These are phyloP conservation scores for Onychomys arenicola DNA, from an alignment of 2,797 vertebrate genomes.

Conservation along the genomic window DNA sequence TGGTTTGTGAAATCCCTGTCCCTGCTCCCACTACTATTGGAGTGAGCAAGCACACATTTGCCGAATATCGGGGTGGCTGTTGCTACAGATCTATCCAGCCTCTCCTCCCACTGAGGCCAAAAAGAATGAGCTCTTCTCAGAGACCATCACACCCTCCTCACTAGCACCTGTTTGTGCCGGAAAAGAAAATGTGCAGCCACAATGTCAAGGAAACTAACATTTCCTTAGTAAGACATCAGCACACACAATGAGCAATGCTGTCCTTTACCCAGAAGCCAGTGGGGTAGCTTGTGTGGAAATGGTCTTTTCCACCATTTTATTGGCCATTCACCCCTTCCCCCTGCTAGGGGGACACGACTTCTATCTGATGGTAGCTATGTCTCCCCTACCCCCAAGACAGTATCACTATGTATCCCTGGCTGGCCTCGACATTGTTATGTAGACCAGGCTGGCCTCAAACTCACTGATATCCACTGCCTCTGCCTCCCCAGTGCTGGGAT, in stretches of 20 bases:
- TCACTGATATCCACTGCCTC: neutral
- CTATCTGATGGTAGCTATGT: neutral
- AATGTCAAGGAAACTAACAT: neutral
- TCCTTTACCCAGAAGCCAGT: neutral
- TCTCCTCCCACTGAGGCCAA: neutral
- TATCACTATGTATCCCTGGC: neutral
- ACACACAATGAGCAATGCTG: fast-evolving
- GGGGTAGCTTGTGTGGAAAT: neutral
- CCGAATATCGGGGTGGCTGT: neutral
- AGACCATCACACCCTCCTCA: neutral
- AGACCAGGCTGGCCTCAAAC: neutral
- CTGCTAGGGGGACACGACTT: neutral
- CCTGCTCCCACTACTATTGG: neutral
- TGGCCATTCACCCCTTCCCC: neutral
- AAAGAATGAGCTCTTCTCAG: neutral
- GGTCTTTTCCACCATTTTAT: neutral
- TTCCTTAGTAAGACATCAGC: neutral
- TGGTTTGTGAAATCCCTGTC: conserved; percentile 55
- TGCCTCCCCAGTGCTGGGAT: neutral
- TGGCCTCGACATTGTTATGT: neutral
- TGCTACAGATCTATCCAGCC: neutral
- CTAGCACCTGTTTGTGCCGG: neutral
- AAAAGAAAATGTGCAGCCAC: neutral
- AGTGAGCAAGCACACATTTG: fast-evolving
- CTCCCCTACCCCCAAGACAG: neutral